phyloP scores from a whole-genome alignment of 2,888 invertebrate species.

The Pandemis cinnamomeana region DNA sequence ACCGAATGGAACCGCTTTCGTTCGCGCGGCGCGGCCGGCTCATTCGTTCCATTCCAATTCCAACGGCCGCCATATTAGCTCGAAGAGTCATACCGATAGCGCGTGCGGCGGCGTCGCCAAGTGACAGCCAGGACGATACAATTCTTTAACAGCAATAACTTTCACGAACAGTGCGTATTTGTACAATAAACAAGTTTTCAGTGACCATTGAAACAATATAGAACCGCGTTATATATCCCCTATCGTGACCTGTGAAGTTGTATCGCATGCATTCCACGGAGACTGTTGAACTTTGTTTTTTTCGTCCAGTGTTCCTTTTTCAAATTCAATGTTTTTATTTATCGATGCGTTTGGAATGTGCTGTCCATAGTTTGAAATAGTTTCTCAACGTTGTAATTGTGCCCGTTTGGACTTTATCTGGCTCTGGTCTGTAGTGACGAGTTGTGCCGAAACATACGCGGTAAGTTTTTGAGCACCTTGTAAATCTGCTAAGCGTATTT shows the following conservation, averaged over 20 bases:
- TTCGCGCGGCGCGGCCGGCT: slow-evolving; percentile 44
- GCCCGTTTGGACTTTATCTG: slow-evolving; percentile 54
- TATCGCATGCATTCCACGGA: slow-evolving; percentile 81
- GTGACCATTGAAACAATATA: slow-evolving; percentile 24
- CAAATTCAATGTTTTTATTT: slow-evolving; percentile 64
- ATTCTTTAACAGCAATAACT: slow-evolving; percentile 53
- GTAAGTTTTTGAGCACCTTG: slow-evolving; percentile 55
- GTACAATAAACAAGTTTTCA: slow-evolving; percentile 30
- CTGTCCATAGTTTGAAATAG: slow-evolving; percentile 1
- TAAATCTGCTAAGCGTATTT: slow-evolving; percentile 22
- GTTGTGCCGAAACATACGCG: slow-evolving; percentile 80
- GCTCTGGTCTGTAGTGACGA: slow-evolving; percentile 63
- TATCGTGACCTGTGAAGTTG: slow-evolving; percentile 63
- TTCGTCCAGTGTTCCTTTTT: slow-evolving; percentile 71
- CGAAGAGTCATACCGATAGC: slow-evolving; percentile 58
- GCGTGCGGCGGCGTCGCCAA: slow-evolving; percentile 61
- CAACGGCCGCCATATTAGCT: slow-evolving; percentile 74
- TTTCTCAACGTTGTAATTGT: slow-evolving; percentile 44
- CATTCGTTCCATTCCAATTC: slow-evolving; percentile 48
- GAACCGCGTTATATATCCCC: slow-evolving; percentile 41
- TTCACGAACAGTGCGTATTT: slow-evolving; percentile 43
- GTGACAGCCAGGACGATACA: slow-evolving; percentile 76
- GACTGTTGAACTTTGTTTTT: slow-evolving; percentile 82
- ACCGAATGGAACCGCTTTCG: slow-evolving; percentile 38
- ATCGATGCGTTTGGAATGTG: slow-evolving; percentile 50